phyloP scores from a whole-genome alignment of 2,113 vertebrate species.

The Dromiciops gliroides region DNA sequence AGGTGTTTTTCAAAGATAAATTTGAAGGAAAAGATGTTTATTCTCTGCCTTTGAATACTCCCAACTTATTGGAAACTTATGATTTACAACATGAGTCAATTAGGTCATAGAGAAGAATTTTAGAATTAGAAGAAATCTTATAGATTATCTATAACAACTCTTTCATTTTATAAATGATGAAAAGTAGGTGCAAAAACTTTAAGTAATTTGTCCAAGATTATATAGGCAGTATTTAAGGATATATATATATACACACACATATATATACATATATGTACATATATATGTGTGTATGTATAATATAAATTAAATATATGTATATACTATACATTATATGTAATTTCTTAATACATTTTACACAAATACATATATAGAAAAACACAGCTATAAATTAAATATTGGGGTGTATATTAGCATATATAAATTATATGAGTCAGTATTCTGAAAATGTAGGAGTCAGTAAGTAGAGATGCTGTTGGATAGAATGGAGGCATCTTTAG shows the following conservation, averaged over 20 bases:
- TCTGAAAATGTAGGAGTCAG: background rate
- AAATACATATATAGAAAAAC: background rate
- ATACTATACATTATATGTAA: too few species aligned
- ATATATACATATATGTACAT: too few species aligned
- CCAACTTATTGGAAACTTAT: too few species aligned
- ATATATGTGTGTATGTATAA: too few species aligned
- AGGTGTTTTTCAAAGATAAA: too few species aligned
- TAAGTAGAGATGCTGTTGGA: too few species aligned
- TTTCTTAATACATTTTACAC: background rate
- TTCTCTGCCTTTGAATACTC: too few species aligned
- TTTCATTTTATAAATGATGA: background rate
- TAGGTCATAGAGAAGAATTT: background rate
- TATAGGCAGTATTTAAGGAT: background rate
- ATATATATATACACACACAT: background rate
- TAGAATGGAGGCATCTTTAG: background rate
- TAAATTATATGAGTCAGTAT: background rate
- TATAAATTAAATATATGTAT: too few species aligned
- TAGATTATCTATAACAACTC: background rate
- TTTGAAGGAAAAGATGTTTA: too few species aligned
- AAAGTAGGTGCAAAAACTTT: background rate
- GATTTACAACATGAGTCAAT: too few species aligned
- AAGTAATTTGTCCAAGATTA: background rate
- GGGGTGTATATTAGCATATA: background rate
- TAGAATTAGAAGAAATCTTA: background rate
- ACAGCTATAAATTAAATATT: background rate